Evolutionary conservation across 2,888 invertebrate genomes (phyloP).

Genomic region (Hyppa rectilinea): DNA sequence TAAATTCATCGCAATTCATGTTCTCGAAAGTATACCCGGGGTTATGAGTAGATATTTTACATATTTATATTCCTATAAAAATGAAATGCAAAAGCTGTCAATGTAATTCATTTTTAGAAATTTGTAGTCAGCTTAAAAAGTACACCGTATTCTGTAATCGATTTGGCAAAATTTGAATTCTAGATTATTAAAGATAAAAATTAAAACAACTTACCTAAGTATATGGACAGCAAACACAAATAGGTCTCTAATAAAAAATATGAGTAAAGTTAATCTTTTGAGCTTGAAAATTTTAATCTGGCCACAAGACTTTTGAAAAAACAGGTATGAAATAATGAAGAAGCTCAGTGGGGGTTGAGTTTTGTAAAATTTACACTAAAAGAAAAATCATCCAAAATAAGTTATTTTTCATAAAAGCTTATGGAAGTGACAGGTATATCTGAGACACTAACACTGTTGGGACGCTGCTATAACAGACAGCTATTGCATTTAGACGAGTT

Average conservation of each 20-base stretch:
- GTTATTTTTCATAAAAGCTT: constrained; percentile 10
- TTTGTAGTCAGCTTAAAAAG: neutral
- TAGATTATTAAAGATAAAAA: neutral
- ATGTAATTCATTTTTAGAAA: constrained; percentile 20
- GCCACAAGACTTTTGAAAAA: constrained; percentile 7
- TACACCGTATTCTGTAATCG: neutral
- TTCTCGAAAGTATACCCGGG: constrained; percentile 40
- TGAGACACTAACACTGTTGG: constrained; percentile 6
- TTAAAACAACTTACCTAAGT: constrained; percentile 42
- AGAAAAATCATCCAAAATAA: constrained; percentile 12
- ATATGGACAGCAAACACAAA: constrained; percentile 3
- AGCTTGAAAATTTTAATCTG: neutral
- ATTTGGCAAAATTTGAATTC: neutral
- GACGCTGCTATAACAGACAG: constrained; percentile 27
- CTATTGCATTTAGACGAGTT: constrained; percentile 28
- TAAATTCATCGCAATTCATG: constrained; percentile 63
- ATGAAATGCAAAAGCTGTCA: constrained; percentile 34
- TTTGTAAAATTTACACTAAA: constrained; percentile 4
- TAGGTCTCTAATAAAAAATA: constrained; percentile 1
- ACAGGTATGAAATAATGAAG: neutral
- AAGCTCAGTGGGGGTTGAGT: neutral
- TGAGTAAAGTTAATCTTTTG: neutral
- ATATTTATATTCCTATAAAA: constrained; percentile 37
- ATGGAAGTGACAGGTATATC: neutral
- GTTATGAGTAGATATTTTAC: neutral